A percentile compares a stretch with the other conserved stretches of the same genome.
Evolutionary conservation across 1,140 invertebrate genomes (phyloP).

Genomic region (Solenopsis invicta): DNA sequence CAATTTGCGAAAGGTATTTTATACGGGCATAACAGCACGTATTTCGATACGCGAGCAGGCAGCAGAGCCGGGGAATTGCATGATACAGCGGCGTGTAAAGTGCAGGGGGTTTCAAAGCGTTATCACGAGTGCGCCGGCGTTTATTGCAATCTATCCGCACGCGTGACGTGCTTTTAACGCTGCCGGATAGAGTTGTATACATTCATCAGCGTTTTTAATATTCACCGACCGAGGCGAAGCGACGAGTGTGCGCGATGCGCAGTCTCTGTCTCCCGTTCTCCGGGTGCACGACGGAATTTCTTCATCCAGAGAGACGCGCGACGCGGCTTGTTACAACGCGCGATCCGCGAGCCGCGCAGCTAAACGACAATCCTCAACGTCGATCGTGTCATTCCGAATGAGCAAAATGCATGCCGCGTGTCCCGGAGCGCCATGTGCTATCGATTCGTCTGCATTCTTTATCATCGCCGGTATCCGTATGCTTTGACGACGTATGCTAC

Average conservation of each 20-base stretch:
- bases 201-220: conserved; percentile 70
- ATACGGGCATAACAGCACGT: conserved; percentile 45
- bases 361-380: conserved; percentile 49
- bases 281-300: conserved; percentile 40
- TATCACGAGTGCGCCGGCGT: conserved; percentile 57
- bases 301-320: conserved; percentile 48
- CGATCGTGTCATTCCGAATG: conserved; percentile 43
- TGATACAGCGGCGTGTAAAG: conserved; percentile 56
- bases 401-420: conserved; percentile 40
- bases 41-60: conserved; percentile 46
- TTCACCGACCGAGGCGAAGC: conserved; percentile 42
- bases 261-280: conserved; percentile 32
- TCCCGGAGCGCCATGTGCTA: conserved; percentile 41
- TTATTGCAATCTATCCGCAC: conserved; percentile 59
- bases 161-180: conserved; percentile 60
- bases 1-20: conserved; percentile 61
- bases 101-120: conserved; percentile 52
- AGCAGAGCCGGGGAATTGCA: conserved; percentile 7
- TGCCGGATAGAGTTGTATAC: conserved; percentile 61
- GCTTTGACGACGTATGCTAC: conserved; percentile 62
- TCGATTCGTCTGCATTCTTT: conserved; percentile 64
- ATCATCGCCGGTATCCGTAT: conserved; percentile 42
- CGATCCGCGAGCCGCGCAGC: conserved; percentile 5
- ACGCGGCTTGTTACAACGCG: conserved; percentile 39
- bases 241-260: conserved; percentile 10